Evolutionary conservation across 1,140 invertebrate species (phyloP), one percentile per base, ranked within the genome.

Genomic region (Aphidius ervi): DNA sequence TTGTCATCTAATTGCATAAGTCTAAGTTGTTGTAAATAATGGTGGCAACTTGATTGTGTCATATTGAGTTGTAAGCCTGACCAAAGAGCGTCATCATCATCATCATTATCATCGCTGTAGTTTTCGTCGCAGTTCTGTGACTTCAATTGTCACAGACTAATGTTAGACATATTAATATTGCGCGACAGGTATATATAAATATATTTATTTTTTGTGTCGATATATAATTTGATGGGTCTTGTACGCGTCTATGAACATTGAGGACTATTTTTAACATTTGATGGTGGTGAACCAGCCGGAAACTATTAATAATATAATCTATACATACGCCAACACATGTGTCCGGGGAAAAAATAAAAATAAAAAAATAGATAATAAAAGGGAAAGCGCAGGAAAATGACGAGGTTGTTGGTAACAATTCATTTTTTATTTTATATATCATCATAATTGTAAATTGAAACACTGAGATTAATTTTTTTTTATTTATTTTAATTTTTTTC

Each of bases 271-370:
- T 40, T 50, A 48, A 8, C 45, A 70, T 73, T 74, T 72, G 74
- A 76, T 72, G 73, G 73, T 67, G 49, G 31, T 69, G 74, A 77
- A 70, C 71, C 67, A 72, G 75, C 71, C 72, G 75, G 71, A 76
- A 76, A 77, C 74, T 70, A 76, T 74, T 77, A 75, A 77, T 77
- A 77, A 77, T 31, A 31, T 70, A 71, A 69, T 63, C 66, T 55
- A 57, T 52, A 55, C 68, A 60, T 67, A 63, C 66, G 66, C 64
- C 49, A 8, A 65, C 63, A 31, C 23, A 31, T 31, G 70, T 67
- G 63, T 62, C 64, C 64, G 70, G 71, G 73, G 57, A 62, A 59
- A 74, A 75, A 23, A 23, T 23, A n/a, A 31, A 31, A 31, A 31
- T 31, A 31, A 31, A 31, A 3, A 31, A 31, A 31, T 31, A 31